Evolutionary conservation across 1,140 invertebrate genomes (phyloP).

Genomic region (Drosophila burlai): DNA sequence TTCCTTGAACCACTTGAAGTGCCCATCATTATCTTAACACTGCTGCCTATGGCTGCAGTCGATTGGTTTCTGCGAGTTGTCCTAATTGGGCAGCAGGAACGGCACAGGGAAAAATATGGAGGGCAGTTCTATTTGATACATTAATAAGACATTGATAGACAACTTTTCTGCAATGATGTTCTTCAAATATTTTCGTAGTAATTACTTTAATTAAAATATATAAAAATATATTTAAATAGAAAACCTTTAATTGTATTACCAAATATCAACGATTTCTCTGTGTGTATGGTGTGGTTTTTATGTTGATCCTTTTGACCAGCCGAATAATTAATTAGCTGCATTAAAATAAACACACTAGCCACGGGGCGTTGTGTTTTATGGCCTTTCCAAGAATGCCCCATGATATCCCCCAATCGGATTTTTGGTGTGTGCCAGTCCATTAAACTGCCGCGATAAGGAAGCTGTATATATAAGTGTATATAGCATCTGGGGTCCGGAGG

Average conservation of each 20-base stretch:
- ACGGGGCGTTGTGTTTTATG: constrained; percentile 63
- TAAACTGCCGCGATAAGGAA: constrained; percentile 28
- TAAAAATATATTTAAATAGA: no score
- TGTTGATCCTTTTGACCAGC: constrained; percentile 44
- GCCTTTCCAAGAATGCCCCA: constrained; percentile 28
- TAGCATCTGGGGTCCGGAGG: neutral
- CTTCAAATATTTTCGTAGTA: no score
- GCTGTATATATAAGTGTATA: neutral
- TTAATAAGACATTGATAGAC: no score
- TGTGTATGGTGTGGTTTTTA: constrained; percentile 38
- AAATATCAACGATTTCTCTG: neutral
- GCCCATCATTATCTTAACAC: constrained; percentile 22
- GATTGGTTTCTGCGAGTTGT: constrained; percentile 35
- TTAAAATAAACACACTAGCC: constrained; percentile 44
- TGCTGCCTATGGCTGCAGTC: constrained; percentile 35
- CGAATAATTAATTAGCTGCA: constrained; percentile 63
- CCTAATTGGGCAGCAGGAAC: constrained; percentile 30
- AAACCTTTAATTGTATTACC: neutral
- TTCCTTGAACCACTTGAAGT: constrained; percentile 15
- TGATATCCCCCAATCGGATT: constrained; percentile 51
- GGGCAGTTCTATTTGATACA: neutral
- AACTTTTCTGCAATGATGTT: no score
- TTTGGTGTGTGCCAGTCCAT: constrained; percentile 31
- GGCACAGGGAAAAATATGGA: neutral
- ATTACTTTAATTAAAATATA: no score